Conservation (phyloP, 1,140 invertebrate species). For the Pararge aegeria region DNA sequence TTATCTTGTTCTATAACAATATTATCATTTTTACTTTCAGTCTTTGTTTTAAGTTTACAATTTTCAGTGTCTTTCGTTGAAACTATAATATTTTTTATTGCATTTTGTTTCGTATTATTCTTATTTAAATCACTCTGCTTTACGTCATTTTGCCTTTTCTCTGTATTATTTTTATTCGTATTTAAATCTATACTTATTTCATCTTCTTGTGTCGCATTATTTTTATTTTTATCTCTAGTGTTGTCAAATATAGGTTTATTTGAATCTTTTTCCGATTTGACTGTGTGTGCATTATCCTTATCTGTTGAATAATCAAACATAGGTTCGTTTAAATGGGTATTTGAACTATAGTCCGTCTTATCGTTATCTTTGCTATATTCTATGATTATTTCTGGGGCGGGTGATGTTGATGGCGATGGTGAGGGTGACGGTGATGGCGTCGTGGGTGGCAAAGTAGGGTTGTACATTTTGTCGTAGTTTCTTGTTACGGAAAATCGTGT, state of each 20-base stretch:
- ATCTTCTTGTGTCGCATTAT: background rate
- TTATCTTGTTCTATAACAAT: conserved; percentile 17
- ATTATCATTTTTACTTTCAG: conserved; percentile 18
- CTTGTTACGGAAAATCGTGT: conserved; percentile 66
- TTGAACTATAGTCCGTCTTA: conserved; percentile 11
- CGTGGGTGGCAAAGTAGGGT: conserved; percentile 38
- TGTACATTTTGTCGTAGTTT: conserved; percentile 64
- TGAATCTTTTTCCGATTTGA: background rate
- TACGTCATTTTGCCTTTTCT: background rate
- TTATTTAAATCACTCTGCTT: conserved; percentile 1
- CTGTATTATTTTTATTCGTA: background rate
- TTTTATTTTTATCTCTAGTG: background rate
- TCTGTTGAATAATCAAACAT: conserved; percentile 16
- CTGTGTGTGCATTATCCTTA: background rate
- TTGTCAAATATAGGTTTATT: background rate
- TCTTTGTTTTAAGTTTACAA: background rate
- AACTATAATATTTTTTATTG: background rate
- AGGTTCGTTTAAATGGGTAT: background rate
- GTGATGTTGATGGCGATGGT: conserved; percentile 18
- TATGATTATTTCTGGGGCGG: conserved; percentile 16
- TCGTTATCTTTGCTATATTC: conserved; percentile 8
- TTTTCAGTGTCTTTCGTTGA: background rate
- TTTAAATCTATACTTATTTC: background rate
- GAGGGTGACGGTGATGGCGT: conserved; percentile 30
- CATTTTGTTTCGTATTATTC: conserved; percentile 1